Evolutionary conservation across 2,113 vertebrate species (phyloP).

Genomic region (Forbesichthys papilliferus): DNA sequence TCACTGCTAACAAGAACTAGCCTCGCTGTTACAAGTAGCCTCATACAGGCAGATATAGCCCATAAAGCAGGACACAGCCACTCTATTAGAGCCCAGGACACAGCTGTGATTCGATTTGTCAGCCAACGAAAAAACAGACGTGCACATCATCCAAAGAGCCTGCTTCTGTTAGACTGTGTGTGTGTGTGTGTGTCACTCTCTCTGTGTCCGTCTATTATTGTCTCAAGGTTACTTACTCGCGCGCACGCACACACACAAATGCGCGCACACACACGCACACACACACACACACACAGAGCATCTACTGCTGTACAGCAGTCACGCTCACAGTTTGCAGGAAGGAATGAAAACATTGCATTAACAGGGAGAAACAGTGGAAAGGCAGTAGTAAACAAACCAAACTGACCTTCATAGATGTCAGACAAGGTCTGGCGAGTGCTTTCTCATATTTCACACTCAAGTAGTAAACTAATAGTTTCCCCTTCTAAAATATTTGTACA

Average conservation of each 20-base stretch:
- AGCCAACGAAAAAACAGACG: slow-evolving; percentile 43
- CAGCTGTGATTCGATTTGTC: slow-evolving; percentile 60
- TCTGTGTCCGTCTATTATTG: not conserved
- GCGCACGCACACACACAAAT: not conserved
- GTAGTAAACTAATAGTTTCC: too few species aligned
- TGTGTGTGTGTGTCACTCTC: slow-evolving; percentile 7
- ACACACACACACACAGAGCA: not conserved
- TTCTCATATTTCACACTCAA: too few species aligned
- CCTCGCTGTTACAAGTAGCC: slow-evolving; percentile 1
- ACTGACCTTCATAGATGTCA: too few species aligned
- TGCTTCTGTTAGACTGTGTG: slow-evolving; percentile 25
- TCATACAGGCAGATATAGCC: slow-evolving; percentile 39
- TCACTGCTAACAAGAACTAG: slow-evolving; percentile 5
- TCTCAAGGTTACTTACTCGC: not conserved
- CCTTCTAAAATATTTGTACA: too few species aligned
- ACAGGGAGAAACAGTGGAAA: too few species aligned
- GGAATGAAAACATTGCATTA: too few species aligned
- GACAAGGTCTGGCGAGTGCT: too few species aligned
- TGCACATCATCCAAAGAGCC: slow-evolving; percentile 29
- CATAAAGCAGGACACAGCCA: slow-evolving; percentile 50
- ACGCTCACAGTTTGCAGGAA: too few species aligned
- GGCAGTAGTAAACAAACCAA: too few species aligned
- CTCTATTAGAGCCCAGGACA: slow-evolving; percentile 54
- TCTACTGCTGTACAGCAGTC: not conserved
- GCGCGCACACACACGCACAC: not conserved